phyloP scores from a whole-genome alignment of 2,888 invertebrate genomes.

The Petrophora chlorosata region DNA sequence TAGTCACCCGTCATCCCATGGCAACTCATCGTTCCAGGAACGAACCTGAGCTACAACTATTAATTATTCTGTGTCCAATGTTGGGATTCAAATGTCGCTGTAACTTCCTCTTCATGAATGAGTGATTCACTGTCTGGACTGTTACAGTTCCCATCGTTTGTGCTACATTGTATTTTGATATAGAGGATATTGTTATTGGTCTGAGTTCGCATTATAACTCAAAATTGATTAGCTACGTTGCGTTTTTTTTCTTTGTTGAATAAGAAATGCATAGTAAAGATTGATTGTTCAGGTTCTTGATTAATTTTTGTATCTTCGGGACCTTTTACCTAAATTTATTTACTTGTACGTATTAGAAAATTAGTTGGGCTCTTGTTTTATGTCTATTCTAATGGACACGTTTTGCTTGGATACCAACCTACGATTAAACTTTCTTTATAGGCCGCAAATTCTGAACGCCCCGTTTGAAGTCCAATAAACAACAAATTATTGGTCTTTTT shows the following conservation, averaged over 20 bases:
- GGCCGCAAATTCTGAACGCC: background rate
- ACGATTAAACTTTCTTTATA: background rate
- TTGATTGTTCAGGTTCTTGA: no score
- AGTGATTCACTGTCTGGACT: slow-evolving; percentile 45
- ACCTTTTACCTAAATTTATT: no score
- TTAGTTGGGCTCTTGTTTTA: no score
- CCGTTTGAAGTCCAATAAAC: slow-evolving; percentile 26
- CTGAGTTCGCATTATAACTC: no score
- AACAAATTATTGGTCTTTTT: slow-evolving; percentile 48
- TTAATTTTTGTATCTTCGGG: no score
- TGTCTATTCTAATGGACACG: background rate
- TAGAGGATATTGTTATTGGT: background rate
- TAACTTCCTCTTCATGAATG: slow-evolving; percentile 57
- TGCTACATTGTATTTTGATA: slow-evolving; percentile 26
- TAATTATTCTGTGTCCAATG: no score
- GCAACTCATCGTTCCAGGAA: slow-evolving; percentile 65
- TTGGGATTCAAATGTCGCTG: slow-evolving; percentile 46
- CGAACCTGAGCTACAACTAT: slow-evolving; percentile 50
- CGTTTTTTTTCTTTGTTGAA: background rate
- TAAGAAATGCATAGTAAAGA: no score
- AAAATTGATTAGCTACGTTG: no score
- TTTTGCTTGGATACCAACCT: background rate
- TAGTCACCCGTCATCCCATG: slow-evolving; percentile 51
- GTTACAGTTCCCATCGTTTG: slow-evolving; percentile 35
- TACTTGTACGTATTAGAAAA: no score